Evolutionary conservation across 2,888 invertebrate species (phyloP).

Genomic region (Xestia c-nigrum): DNA sequence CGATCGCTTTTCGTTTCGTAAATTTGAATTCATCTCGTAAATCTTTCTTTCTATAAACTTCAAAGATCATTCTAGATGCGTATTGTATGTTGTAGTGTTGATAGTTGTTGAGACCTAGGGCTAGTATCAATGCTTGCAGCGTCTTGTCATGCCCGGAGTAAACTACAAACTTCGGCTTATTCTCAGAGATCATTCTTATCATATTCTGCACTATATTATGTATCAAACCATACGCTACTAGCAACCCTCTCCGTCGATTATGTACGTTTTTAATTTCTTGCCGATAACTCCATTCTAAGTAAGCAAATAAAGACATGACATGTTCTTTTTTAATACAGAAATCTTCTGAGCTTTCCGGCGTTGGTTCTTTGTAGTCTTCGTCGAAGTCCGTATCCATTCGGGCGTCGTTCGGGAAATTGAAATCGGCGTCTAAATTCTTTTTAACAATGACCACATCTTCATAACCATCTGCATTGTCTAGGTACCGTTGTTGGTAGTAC

Average conservation of each 20-base stretch:
- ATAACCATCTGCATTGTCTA: slow-evolving; percentile 86
- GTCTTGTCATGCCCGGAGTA: slow-evolving; percentile 98
- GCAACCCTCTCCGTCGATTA: slow-evolving; percentile 92
- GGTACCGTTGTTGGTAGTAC: slow-evolving; percentile 86
- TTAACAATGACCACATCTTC: slow-evolving; percentile 88
- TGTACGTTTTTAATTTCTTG: slow-evolving; percentile 91
- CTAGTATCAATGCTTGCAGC: slow-evolving; percentile 95
- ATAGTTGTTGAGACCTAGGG: slow-evolving; percentile 93
- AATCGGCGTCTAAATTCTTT: slow-evolving; percentile 88
- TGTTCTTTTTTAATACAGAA: slow-evolving; percentile 93
- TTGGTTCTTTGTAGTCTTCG: slow-evolving; percentile 86
- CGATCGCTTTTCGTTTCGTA: slow-evolving; percentile 89
- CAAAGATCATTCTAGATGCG: slow-evolving; percentile 96
- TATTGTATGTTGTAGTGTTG: slow-evolving; percentile 94
- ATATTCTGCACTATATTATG: slow-evolving; percentile 95
- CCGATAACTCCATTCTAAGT: slow-evolving; percentile 95
- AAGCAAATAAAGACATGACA: slow-evolving; percentile 94
- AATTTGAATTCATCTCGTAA: slow-evolving; percentile 88
- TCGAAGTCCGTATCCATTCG: slow-evolving; percentile 86
- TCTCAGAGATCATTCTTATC: slow-evolving; percentile 95
- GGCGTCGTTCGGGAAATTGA: slow-evolving; percentile 88
- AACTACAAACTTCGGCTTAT: slow-evolving; percentile 93
- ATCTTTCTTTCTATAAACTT: slow-evolving; percentile 94
- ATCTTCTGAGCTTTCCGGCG: slow-evolving; percentile 82
- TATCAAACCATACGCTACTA: slow-evolving; percentile 95